phyloP scores from a whole-genome alignment of 2,797 vertebrate species.

The Lindbergichthys nudifrons region DNA sequence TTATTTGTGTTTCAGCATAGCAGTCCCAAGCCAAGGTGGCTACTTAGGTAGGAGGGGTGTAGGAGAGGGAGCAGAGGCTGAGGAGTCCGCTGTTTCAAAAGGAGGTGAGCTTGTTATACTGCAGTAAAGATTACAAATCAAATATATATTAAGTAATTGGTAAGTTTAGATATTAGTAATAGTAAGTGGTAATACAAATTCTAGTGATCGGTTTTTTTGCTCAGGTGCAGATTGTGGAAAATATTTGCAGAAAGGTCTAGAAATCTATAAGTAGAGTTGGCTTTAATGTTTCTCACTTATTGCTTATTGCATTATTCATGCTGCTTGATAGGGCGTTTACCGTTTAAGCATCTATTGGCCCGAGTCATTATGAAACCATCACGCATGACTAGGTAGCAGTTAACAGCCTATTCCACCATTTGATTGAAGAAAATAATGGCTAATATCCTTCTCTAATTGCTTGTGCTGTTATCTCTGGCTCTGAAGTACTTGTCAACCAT shows the following conservation, averaged over 20 bases:
- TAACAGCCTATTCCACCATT: conserved; percentile 35
- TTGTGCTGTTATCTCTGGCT: conserved; percentile 50
- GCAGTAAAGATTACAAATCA: neutral
- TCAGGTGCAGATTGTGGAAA: neutral
- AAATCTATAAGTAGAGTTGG: conserved; percentile 1
- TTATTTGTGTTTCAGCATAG: conserved; percentile 71
- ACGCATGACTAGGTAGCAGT: conserved; percentile 55
- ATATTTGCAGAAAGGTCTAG: conserved; percentile 3
- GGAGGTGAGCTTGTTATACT: conserved; percentile 67
- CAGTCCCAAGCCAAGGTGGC: conserved; percentile 69
- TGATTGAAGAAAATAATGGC: conserved; percentile 65
- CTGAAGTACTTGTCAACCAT: conserved; percentile 38
- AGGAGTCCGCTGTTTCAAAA: conserved; percentile 77
- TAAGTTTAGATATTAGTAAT: no score
- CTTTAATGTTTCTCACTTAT: conserved; percentile 39
- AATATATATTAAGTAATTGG: neutral
- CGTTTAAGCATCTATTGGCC: conserved; percentile 46
- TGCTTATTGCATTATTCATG: conserved; percentile 63
- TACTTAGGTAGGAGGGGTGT: conserved; percentile 70
- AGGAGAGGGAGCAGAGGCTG: conserved; percentile 83
- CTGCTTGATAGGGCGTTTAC: conserved; percentile 41
- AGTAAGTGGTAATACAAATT: neutral
- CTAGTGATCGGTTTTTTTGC: neutral
- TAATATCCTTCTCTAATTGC: conserved; percentile 59
- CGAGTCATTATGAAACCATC: conserved; percentile 58